Conservation (phyloP, 2,797 vertebrate genomes). For the Sebastes diploproa region DNA sequence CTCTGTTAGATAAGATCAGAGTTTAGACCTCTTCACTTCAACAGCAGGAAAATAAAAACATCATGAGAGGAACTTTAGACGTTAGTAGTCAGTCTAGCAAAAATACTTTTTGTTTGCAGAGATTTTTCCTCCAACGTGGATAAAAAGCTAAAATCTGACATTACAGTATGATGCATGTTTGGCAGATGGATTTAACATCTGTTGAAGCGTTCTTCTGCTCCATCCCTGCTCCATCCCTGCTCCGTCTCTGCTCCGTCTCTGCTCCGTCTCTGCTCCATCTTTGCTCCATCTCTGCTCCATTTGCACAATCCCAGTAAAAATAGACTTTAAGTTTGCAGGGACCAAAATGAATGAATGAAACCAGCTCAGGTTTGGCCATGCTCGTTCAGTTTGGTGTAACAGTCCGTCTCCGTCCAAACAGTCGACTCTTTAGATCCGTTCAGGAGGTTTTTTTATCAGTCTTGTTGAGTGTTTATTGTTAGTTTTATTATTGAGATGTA, state of each 20-base stretch:
- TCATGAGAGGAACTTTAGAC: not conserved
- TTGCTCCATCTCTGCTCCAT: too few relatives aligned
- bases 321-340: too few relatives aligned
- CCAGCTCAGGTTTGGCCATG: too few relatives aligned
- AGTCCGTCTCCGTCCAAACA: too few relatives aligned
- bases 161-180: not conserved
- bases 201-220: not conserved
- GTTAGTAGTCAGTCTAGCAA: not conserved
- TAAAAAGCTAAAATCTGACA: not conserved
- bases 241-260: too few relatives aligned
- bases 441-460: not conserved
- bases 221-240: too few relatives aligned
- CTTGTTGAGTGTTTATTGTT: not conserved
- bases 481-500: not conserved
- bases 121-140: not conserved
- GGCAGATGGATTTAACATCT: not conserved
- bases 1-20: not conserved
- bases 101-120: too few relatives aligned
- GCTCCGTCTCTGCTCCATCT: too few relatives aligned
- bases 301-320: constrained; percentile 41
- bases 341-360: too few relatives aligned
- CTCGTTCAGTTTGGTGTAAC: too few relatives aligned
- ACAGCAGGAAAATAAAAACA: not conserved
- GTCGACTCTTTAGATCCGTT: too few relatives aligned
- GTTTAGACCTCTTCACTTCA: not conserved